Base-by-base conservation (phyloP, 1,140 invertebrate genomes). In the Saxidomus purpurata region DNA sequence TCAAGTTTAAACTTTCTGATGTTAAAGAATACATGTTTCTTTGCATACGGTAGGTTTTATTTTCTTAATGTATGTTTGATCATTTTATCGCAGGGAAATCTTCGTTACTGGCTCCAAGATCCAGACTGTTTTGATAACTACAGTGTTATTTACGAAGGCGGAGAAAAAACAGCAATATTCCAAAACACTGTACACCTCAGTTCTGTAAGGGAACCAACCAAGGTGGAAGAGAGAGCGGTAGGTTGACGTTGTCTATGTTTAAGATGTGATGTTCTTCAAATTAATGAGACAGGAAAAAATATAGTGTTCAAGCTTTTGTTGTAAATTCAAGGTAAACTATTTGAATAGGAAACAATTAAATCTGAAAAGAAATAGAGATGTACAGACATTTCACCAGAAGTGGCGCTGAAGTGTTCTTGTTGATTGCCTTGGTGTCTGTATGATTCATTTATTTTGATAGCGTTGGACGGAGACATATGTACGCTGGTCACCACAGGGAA, bases 401-500 rank as follows among this genome's bases (percentile, higher is more conserved):
- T n/a, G n/a, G n/a, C n/a, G n/a, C n/a, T n/a, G n/a, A n/a, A n/a
- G n/a, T n/a, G n/a, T n/a, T n/a, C n/a, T n/a, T n/a, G n/a, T n/a
- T n/a, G n/a, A n/a, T n/a, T n/a, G n/a, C n/a, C n/a, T n/a, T n/a
- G n/a, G n/a, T n/a, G n/a, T n/a, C n/a, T n/a, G n/a, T n/a, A n/a
- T n/a, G n/a, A n/a, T n/a, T n/a, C 15, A 19, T n/a, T 59, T 59
- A 28, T 25, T 9, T 71, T 91, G 95, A 40, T 94, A 98, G 98
- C 97, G 97, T 89, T 99, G 98, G 98, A 99, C 98, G 19, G 98
- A 99, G 95, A 98, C 98, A 0, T 98, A 98, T 94, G 98, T 99
- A 0, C 98, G 98, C 92, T 99, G 99, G 99, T 99, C 99, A 31
- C 99, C 99, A 0, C 96, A 99, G 52, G 99, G 99, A 49, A 99